Evolutionary conservation across 2,797 vertebrate genomes (phyloP).

Genomic region (Hybognathus amarus): DNA sequence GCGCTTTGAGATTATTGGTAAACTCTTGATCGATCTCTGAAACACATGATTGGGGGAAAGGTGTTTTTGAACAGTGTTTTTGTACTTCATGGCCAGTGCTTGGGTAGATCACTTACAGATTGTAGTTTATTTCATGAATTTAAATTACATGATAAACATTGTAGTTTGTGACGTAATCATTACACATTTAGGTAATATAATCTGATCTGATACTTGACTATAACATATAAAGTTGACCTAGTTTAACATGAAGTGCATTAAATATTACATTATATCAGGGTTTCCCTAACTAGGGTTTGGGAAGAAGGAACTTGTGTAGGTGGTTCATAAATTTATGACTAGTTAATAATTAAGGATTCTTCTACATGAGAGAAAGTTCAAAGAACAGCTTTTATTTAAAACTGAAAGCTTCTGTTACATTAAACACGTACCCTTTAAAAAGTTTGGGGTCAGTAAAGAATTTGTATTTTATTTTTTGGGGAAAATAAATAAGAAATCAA

Average conservation of each 20-base stretch:
- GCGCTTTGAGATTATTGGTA: constrained; percentile 91
- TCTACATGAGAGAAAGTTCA: too few species aligned
- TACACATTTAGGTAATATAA: not conserved
- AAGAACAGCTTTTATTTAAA: too few species aligned
- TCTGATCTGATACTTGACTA: not conserved
- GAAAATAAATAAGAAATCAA: too few species aligned
- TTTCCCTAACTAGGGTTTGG: not conserved
- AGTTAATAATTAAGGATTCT: not conserved
- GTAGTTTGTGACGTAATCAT: not conserved
- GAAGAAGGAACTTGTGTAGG: not conserved
- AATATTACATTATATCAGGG: not conserved
- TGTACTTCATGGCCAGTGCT: not conserved
- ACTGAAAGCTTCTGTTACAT: too few species aligned
- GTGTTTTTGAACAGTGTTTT: not conserved
- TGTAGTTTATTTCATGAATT: not conserved
- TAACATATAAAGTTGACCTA: not conserved
- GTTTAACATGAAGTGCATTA: not conserved
- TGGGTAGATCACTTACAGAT: not conserved
- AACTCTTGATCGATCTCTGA: constrained; percentile 95
- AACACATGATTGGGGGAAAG: constrained; percentile 32
- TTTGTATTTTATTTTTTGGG: too few species aligned
- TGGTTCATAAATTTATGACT: not conserved
- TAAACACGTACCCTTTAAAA: too few species aligned
- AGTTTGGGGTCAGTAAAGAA: too few species aligned
- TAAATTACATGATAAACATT: not conserved